Percentiles rank a stretch among this genome's conserved stretches.
Conservation (phyloP, 2,113 vertebrate species). For the Trinectes maculatus region DNA sequence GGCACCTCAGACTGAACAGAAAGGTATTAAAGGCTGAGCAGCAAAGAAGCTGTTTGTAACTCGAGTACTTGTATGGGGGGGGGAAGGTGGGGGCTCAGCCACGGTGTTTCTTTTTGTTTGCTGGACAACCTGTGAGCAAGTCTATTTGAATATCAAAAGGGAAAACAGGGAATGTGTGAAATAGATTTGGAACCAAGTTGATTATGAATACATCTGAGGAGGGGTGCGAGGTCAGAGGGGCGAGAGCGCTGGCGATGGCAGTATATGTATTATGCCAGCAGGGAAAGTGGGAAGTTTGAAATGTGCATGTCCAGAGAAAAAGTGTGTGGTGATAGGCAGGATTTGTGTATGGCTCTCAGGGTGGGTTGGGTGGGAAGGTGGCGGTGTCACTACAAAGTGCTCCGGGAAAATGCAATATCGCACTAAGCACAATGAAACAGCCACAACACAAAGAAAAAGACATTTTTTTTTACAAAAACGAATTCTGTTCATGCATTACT, state of each 20-base stretch:
- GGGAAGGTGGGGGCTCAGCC: conserved; percentile 16
- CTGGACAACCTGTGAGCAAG: conserved; percentile 36
- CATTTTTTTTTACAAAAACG: conserved; percentile 18
- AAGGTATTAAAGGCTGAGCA: conserved; percentile 31
- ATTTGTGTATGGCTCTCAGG: conserved; percentile 35
- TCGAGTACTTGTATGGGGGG: conserved; percentile 19
- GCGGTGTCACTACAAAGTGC: conserved; percentile 52
- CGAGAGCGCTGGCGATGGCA: conserved; percentile 20
- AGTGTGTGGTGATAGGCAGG: conserved; percentile 14
- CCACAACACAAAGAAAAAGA: conserved; percentile 46
- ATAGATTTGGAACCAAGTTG: conserved; percentile 42
- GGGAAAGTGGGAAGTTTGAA: conserved; percentile 38
- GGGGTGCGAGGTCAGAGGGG: conserved; percentile 44
- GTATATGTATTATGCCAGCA: conserved; percentile 4
- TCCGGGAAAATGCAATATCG: conserved; percentile 63
- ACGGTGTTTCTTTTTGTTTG: conserved; percentile 55
- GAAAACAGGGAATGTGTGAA: conserved; percentile 53
- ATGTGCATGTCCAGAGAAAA: conserved; percentile 21
- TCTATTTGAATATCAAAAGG: conserved; percentile 72
- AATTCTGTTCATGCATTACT: conserved; percentile 48
- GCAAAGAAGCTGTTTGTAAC: conserved; percentile 39
- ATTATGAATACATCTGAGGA: conserved; percentile 49
- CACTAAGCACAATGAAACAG: conserved; percentile 42
- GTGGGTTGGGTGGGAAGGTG: background rate
- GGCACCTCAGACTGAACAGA: conserved; percentile 21